Percentiles rank a stretch among this genome's conserved stretches.
Evolutionary conservation across 2,888 invertebrate species (phyloP).

Genomic region (Perithous albicinctus): DNA sequence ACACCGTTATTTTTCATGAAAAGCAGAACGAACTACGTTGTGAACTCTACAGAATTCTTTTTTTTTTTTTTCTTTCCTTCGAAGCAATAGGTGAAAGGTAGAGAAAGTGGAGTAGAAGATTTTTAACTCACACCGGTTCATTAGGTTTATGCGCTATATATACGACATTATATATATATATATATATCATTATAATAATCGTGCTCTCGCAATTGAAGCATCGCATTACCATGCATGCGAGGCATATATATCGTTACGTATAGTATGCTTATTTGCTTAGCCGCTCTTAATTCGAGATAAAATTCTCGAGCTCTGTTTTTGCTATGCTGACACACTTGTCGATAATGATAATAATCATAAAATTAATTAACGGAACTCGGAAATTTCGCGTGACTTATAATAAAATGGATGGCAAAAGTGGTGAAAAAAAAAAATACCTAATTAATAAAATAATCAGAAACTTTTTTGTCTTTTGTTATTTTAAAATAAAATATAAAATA

Average conservation of each 20-base stretch:
- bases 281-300: slow-evolving; percentile 51
- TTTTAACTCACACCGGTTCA: slow-evolving; percentile 35
- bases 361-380: not conserved
- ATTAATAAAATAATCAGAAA: too few species aligned
- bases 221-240: slow-evolving; percentile 43
- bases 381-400: not conserved
- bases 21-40: not conserved
- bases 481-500: too few species aligned
- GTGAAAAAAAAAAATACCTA: not conserved
- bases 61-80: slow-evolving; percentile 11
- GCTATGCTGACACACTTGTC: slow-evolving; percentile 29
- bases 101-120: slow-evolving; percentile 55
- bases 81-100: slow-evolving; percentile 57
- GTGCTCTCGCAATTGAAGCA: slow-evolving; percentile 55
- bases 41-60: slow-evolving; percentile 25
- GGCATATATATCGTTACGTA: slow-evolving; percentile 3
- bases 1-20: slow-evolving; percentile 4
- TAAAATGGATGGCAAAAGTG: not conserved
- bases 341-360: slow-evolving; percentile 29
- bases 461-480: too few species aligned
- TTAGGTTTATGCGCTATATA: slow-evolving; percentile 12
- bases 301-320: slow-evolving; percentile 35
- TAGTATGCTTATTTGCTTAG: slow-evolving; percentile 54
- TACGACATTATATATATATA: not conserved
- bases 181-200: slow-evolving; percentile 20